phyloP scores from a whole-genome alignment of 1,140 invertebrate genomes.

The Stenopsyche tienmushanensis region DNA sequence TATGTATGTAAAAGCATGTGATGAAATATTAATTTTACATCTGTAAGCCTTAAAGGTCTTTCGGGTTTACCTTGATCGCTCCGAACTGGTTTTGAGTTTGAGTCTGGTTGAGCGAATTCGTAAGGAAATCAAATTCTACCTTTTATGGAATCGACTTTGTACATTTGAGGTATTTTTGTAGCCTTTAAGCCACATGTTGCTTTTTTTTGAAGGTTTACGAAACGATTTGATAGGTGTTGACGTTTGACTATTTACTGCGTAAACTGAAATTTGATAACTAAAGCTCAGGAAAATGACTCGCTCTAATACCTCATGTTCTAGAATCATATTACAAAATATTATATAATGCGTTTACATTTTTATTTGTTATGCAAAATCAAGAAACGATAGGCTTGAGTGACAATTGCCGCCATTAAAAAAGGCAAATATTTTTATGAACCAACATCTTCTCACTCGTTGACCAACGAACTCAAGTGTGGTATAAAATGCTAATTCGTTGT shows the following conservation, averaged over 20 bases:
- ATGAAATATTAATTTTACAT: neutral
- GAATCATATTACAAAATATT: slow-evolving; percentile 22
- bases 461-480: too few relatives aligned
- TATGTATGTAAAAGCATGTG: too few relatives aligned
- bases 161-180: neutral
- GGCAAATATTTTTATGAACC: too few relatives aligned
- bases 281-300: slow-evolving; percentile 7
- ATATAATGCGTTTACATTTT: neutral
- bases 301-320: slow-evolving; percentile 17
- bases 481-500: too few relatives aligned
- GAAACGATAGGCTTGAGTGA: slow-evolving; percentile 23
- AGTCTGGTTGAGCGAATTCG: neutral
- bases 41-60: too few relatives aligned
- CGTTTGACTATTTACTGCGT: slow-evolving; percentile 16
- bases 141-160: neutral
- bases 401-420: slow-evolving; percentile 2
- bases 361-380: slow-evolving; percentile 15
- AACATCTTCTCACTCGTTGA: too few relatives aligned
- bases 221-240: too few relatives aligned
- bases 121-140: neutral
- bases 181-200: neutral
- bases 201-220: too few relatives aligned
- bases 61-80: too few relatives aligned
- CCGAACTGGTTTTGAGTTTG: too few relatives aligned
- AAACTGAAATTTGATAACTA: slow-evolving; percentile 20